Evolutionary conservation across 2,888 invertebrate species (phyloP).

Genomic region (Uloborus plumipes): DNA sequence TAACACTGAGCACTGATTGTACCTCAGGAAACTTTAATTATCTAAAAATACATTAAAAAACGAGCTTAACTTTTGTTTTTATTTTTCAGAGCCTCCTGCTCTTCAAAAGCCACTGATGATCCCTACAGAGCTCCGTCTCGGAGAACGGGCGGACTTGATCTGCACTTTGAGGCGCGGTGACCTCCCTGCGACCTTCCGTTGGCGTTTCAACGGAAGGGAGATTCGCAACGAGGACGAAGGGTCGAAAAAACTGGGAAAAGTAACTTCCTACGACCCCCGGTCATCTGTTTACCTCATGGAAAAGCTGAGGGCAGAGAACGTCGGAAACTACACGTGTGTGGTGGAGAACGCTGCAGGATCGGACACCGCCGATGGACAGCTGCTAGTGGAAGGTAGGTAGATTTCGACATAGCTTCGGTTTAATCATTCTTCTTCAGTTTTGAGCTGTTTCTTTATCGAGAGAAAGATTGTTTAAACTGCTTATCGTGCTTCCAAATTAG

Average conservation of each 20-base stretch:
- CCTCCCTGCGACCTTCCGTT: constrained; percentile 48
- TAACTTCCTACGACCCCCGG: constrained; percentile 51
- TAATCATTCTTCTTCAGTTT: no score
- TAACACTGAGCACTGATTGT: background rate
- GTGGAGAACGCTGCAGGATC: constrained; percentile 49
- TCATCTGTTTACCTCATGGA: constrained; percentile 62
- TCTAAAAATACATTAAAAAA: background rate
- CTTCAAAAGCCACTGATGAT: constrained; percentile 60
- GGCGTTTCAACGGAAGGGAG: constrained; percentile 56
- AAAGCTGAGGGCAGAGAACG: constrained; percentile 52
- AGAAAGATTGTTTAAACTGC: no score
- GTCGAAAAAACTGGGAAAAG: constrained; percentile 46
- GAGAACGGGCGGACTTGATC: constrained; percentile 54
- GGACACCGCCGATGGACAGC: constrained; percentile 44
- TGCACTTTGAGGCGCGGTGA: constrained; percentile 52
- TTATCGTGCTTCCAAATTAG: no score
- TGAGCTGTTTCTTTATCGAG: no score
- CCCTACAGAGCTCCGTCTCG: constrained; percentile 42
- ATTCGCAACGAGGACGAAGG: constrained; percentile 11
- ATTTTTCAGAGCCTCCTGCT: constrained; percentile 39
- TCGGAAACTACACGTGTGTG: constrained; percentile 55
- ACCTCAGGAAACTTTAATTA: no score
- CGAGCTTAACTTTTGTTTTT: background rate
- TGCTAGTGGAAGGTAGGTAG: constrained; percentile 49
- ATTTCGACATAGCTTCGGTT: no score